Base-by-base conservation (phyloP, 2,888 invertebrate genomes). In the Drosophila anomalata region DNA sequence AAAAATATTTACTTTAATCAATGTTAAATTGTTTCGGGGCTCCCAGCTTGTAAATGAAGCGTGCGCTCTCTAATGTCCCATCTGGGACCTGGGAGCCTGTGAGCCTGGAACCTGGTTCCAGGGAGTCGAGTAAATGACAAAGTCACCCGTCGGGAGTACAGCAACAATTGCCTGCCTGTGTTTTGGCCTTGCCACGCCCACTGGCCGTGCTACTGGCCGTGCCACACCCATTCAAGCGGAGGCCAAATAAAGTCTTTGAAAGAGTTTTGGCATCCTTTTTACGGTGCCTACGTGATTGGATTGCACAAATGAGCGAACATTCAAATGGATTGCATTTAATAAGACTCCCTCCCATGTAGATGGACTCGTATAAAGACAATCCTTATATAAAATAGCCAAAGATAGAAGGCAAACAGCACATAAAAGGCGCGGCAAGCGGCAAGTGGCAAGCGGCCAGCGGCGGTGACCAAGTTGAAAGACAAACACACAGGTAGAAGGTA, bases 251-350 rank as follows among this genome's bases (percentile, higher is more conserved):
- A 67, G 44, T 51, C 68, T 55, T 33, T 41, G 55, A 55, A 54
- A 68, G 68, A 55, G 68, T 68, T 60, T 62, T 54, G 55, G 75
- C 68, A 82, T 82, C 79, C 77, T 74, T 76, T 69, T 55, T 48
- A 65, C 66, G 66, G 36, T 11, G 44, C 53, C 68, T 72, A 81
- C 81, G 81, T 81, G 87, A 83, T 77, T 65, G 57, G 87, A 69
- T 83, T 81, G 58, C 67, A 59, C 63, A 81, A 86, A 59, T 52
- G 50, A 68, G 75, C 67, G 53, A 63, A 79, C 63, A 76, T 86
- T 77, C 69, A 83, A 86, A 77, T 86, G 66, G 77, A 86, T 77
- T 74, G 76, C 84, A 79, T 75, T 72, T 58, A 73, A 59, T 55
- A 52, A 52, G 59, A 26, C 44, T 58, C 57, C 52, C 48, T n/a